phyloP scores from a whole-genome alignment of 2,113 vertebrate species.

The Haplotaxodon microlepis region DNA sequence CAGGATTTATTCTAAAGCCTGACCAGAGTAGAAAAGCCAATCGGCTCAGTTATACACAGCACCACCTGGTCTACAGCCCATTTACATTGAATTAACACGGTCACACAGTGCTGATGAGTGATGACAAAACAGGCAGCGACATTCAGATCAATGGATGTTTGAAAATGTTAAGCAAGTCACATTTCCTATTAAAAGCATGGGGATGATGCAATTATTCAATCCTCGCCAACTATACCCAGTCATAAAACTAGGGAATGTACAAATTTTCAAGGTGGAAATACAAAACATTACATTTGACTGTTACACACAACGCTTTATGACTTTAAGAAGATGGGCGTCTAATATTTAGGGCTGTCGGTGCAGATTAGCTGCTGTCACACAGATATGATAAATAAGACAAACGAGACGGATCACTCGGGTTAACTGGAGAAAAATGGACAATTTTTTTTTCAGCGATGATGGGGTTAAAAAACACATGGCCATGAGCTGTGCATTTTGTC shows the following conservation, averaged over 20 bases:
- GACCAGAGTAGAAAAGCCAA: neutral
- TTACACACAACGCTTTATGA: neutral
- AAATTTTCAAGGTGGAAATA: neutral
- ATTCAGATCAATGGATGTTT: neutral
- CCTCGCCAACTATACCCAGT: neutral
- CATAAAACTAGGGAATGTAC: neutral
- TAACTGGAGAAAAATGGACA: neutral
- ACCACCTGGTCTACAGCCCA: neutral
- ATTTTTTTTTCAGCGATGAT: neutral
- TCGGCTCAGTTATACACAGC: neutral
- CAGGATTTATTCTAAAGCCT: neutral
- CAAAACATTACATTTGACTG: neutral
- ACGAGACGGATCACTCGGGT: neutral
- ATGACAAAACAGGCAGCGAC: neutral
- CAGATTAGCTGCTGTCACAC: neutral
- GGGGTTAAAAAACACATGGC: neutral
- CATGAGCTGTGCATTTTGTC: slow-evolving; percentile 4
- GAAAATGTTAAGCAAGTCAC: neutral
- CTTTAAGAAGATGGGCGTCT: neutral
- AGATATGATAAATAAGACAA: neutral
- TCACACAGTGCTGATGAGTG: neutral
- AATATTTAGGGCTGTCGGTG: neutral
- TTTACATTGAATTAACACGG: neutral
- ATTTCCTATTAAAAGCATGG: neutral
- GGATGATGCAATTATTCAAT: neutral